These are phyloP conservation scores for Brachionus plicatilis DNA, from an alignment of 1,140 invertebrate species.

Conservation along the genomic window DNA sequence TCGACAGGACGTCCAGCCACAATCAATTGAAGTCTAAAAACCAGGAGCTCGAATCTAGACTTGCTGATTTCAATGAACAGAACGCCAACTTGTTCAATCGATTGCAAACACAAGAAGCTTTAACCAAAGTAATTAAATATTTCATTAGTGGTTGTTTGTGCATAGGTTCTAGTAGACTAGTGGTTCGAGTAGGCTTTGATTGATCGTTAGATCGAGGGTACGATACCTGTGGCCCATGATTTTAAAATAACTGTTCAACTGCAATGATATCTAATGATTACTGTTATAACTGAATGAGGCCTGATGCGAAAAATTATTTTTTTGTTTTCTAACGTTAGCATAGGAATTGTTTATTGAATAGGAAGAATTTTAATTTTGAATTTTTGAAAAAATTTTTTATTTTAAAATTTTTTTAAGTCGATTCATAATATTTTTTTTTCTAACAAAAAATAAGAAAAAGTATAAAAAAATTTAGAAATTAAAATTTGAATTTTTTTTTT, in stretches of 20 bases:
- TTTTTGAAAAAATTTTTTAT: no score
- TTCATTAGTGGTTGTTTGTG: not conserved
- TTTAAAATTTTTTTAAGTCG: no score
- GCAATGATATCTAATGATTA: constrained; percentile 21
- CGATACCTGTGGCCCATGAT: constrained; percentile 13
- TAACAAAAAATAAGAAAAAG: no score
- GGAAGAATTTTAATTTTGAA: no score
- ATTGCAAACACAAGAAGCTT: constrained; percentile 11
- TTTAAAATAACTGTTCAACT: constrained; percentile 23
- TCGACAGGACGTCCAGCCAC: not conserved
- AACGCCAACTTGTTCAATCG: not conserved
- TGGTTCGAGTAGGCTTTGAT: not conserved
- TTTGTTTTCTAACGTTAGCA: no score
- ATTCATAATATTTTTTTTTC: no score
- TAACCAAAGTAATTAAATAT: not conserved
- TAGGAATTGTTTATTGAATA: no score
- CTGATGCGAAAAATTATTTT: not conserved
- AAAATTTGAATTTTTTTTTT: no score
- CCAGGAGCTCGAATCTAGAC: not conserved
- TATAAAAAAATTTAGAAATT: no score
- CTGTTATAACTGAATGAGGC: not conserved
- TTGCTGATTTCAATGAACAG: not conserved
- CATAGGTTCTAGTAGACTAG: not conserved
- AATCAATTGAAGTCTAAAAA: not conserved
- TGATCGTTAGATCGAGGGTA: not conserved